phyloP scores from a whole-genome alignment of 2,113 vertebrate genomes.

The Caracal caracal region DNA sequence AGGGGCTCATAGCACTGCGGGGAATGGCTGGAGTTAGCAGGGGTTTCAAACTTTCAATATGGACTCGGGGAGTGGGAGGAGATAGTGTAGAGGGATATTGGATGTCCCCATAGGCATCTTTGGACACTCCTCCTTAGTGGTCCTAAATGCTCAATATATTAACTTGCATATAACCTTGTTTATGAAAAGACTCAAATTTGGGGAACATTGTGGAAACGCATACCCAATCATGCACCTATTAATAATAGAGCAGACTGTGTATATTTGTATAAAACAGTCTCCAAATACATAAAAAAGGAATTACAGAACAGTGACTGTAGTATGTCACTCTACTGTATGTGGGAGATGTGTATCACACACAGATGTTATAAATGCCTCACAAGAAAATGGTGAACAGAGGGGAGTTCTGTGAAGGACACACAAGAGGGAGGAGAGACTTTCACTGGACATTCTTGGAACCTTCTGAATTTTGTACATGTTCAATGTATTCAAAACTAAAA shows the following conservation, averaged over 20 bases:
- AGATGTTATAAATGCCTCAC: too few species aligned
- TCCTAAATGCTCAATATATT: neutral
- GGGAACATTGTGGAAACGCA: neutral
- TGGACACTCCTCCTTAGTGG: neutral
- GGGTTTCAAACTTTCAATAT: neutral
- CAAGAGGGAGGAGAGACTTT: neutral
- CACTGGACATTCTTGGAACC: neutral
- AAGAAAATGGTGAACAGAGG: neutral
- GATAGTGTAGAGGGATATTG: neutral
- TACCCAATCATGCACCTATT: neutral
- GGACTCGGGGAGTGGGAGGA: neutral
- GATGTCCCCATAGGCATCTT: neutral
- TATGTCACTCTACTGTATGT: too few species aligned
- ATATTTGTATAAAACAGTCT: neutral
- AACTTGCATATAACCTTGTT: neutral
- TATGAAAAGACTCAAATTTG: neutral
- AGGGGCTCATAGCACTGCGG: neutral
- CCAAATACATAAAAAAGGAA: neutral
- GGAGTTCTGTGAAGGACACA: neutral
- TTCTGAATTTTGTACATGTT: neutral
- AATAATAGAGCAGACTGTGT: neutral
- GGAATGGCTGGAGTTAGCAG: neutral
- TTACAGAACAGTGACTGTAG: neutral
- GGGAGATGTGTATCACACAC: too few species aligned
- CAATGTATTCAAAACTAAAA: neutral